Base-by-base conservation (phyloP, 2,888 invertebrate genomes). In the Pterostichus niger region DNA sequence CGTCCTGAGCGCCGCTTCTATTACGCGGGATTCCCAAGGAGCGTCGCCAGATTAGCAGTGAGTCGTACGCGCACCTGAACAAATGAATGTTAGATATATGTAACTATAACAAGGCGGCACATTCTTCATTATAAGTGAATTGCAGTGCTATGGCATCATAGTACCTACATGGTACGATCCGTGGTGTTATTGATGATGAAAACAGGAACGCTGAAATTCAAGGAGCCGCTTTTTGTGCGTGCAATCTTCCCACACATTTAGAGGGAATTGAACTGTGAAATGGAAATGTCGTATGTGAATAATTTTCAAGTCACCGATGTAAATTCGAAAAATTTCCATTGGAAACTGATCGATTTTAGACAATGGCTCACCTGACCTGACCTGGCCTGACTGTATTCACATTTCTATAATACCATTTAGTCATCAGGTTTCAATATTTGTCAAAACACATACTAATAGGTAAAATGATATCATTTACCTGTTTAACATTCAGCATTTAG, bases 211-310 rank as follows among this genome's bases (percentile, higher is more conserved):
- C 73, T 81, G 81, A 81, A 56, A 35, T 81, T 81, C 56, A 54
- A 81, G 71, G 56, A 75, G 54, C 56, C 56, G 54, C 81, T 81
- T 81, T 81, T 81, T 81, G 81, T 81, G 81, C 81, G 71, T 81
- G 73, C 81, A 81, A 81, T 81, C 81, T 81, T 81, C 81, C 81
- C 81, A 81, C 81, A 81, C 81, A 81, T 81, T 81, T 81, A 81
- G 81, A 81, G 81, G 81, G 81, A 81, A 81, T 81, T 81, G 81
- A 81, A 81, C 81, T 81, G 81, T 81, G 81, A 81, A 81, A 81
- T 81, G 81, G 81, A 81, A 81, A 81, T 81, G 81, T 81, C 81
- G 81, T 81, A 81, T 81, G 81, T 81, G 81, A 81, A 81, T 81
- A 81, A 81, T 81, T 81, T 81, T 81, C 73, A 35, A 81, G 71